Evolutionary conservation across 2,888 invertebrate genomes (phyloP).

Genomic region (Octonoba sinensis): DNA sequence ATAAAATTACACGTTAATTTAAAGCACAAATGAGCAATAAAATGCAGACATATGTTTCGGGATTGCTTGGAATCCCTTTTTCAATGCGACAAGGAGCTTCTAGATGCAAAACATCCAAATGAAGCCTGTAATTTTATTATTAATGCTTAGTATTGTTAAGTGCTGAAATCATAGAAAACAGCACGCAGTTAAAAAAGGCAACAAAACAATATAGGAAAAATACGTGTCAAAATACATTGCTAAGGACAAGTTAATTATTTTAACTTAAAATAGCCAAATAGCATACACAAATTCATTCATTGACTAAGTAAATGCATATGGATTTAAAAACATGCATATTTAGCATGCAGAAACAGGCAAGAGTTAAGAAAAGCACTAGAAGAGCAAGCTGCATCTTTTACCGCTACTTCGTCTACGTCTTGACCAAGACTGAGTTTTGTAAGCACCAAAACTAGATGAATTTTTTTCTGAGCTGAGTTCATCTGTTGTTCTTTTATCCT

Average conservation of each 20-base stretch:
- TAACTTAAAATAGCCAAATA: not conserved
- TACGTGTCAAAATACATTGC: not conserved
- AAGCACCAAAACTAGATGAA: slow-evolving; percentile 27
- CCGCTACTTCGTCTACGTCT: slow-evolving; percentile 45
- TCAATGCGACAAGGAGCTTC: too few species aligned
- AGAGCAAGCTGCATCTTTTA: slow-evolving; percentile 16
- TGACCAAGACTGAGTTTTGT: slow-evolving; percentile 15
- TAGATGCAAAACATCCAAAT: too few species aligned
- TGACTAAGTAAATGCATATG: too few species aligned
- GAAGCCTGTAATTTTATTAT: too few species aligned
- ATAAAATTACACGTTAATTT: too few species aligned
- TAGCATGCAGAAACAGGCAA: slow-evolving; percentile 53
- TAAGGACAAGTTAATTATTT: too few species aligned
- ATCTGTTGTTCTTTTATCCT: slow-evolving; percentile 22
- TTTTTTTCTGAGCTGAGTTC: slow-evolving; percentile 26
- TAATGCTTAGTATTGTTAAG: too few species aligned
- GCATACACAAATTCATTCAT: slow-evolving; percentile 17
- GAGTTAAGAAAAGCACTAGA: slow-evolving; percentile 26
- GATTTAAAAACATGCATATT: not conserved
- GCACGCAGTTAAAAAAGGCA: not conserved
- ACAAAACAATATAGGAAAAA: not conserved
- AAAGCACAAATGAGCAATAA: too few species aligned
- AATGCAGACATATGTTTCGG: too few species aligned
- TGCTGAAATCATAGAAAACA: too few species aligned
- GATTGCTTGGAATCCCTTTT: too few species aligned